phyloP scores from a whole-genome alignment of 2,113 vertebrate species.

The Oceanites oceanicus region DNA sequence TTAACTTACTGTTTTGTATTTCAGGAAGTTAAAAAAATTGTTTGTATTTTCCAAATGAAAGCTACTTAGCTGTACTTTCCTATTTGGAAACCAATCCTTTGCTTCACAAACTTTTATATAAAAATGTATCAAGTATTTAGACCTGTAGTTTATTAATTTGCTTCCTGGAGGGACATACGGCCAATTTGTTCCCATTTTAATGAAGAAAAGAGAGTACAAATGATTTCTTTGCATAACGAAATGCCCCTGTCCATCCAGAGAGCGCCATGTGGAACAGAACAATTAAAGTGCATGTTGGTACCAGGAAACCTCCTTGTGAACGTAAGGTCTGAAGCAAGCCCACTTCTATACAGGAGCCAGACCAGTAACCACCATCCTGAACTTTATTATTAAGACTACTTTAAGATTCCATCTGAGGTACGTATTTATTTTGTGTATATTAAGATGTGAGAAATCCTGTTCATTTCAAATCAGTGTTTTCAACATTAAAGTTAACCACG shows the following conservation, averaged over 20 bases:
- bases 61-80: background rate
- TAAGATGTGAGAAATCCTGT: background rate
- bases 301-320: background rate
- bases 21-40: background rate
- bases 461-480: background rate
- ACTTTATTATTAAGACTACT: background rate
- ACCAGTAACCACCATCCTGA: background rate
- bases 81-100: background rate
- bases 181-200: background rate
- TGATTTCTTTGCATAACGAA: background rate
- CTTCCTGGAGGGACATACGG: background rate
- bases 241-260: background rate
- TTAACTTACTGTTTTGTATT: background rate
- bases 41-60: background rate
- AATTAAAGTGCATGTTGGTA: background rate
- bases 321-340: background rate
- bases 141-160: background rate
- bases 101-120: background rate
- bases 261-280: background rate
- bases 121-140: background rate
- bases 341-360: background rate
- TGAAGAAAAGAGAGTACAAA: background rate
- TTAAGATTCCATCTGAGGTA: background rate
- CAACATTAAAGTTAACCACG: accelerated
- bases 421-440: background rate